A percentile compares a stretch with the other conserved stretches of the same genome.
Conservation (phyloP, 64 coral and sea anemone species). For the Porites lutea region DNA sequence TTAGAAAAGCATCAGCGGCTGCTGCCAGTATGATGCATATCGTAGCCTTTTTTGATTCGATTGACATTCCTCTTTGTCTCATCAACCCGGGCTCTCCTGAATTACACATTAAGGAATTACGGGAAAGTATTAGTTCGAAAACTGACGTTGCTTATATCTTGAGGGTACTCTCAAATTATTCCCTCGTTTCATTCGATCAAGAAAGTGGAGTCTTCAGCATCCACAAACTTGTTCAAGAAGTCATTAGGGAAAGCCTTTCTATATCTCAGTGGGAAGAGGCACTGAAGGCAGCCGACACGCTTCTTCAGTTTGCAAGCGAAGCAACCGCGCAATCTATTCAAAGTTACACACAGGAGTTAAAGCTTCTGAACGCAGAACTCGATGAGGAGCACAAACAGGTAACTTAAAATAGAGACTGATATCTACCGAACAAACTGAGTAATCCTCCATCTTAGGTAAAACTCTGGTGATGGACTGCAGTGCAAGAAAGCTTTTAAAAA, state of each 20-base stretch:
- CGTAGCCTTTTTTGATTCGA: constrained; percentile 53
- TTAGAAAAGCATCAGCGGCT: constrained; percentile 24
- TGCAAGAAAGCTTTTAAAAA: no score
- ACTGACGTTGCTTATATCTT: background rate
- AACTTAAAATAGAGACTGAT: no score
- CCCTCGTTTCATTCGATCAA: constrained; percentile 1
- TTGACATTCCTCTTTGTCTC: constrained; percentile 25
- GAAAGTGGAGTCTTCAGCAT: background rate
- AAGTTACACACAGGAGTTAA: no score
- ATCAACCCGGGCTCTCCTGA: constrained; percentile 54
- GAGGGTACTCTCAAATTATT: constrained; percentile 19
- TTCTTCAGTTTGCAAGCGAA: no score
- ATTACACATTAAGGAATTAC: constrained; percentile 26
- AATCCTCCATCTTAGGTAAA: no score
- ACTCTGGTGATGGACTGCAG: no score
- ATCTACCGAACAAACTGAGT: no score
- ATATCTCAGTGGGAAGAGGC: background rate
- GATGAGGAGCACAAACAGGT: no score
- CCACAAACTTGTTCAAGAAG: constrained; percentile 63
- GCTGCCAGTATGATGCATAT: constrained; percentile 58
- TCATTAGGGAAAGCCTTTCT: constrained; percentile 8
- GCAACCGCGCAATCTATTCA: no score
- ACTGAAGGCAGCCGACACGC: background rate
- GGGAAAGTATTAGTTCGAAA: background rate
- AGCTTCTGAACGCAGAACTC: no score